A percentile compares a stretch with the other conserved stretches of the same genome.
Evolutionary conservation across 2,888 invertebrate genomes (phyloP).

Genomic region (Lymantria monacha): DNA sequence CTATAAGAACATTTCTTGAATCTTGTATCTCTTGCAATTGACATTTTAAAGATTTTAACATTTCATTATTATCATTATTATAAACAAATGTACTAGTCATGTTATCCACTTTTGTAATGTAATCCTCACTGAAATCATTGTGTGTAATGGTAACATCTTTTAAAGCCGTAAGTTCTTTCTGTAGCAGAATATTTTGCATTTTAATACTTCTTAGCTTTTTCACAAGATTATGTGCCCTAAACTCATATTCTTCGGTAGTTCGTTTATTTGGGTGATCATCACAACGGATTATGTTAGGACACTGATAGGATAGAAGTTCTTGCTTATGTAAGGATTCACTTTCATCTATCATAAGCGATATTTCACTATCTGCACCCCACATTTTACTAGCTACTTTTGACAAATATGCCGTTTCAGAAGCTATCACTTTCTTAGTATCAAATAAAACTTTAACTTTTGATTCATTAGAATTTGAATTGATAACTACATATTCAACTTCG

Average conservation of each 20-base stretch:
- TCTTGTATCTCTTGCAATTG: conserved; percentile 57
- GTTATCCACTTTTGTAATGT: conserved; percentile 41
- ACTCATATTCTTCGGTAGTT: conserved; percentile 43
- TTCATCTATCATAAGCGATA: conserved; percentile 5
- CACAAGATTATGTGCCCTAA: conserved; percentile 58
- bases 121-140: conserved; percentile 27
- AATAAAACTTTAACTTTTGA: conserved; percentile 42
- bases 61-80: conserved; percentile 41
- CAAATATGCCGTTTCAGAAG: conserved; percentile 41
- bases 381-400: conserved; percentile 33
- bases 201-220: conserved; percentile 67
- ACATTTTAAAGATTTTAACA: conserved; percentile 48
- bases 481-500: conserved; percentile 53
- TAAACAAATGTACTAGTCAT: conserved; percentile 41
- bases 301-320: conserved; percentile 30
- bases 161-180: conserved; percentile 51
- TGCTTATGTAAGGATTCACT: conserved; percentile 21
- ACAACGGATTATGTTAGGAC: conserved; percentile 32
- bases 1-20: conserved; percentile 48
- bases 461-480: conserved; percentile 49
- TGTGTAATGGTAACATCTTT: conserved; percentile 45
- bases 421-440: conserved; percentile 31
- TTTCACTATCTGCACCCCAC: conserved; percentile 23
- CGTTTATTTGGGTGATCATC: conserved; percentile 1
- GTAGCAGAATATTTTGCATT: conserved; percentile 58